Evolutionary conservation across 2,888 invertebrate genomes (phyloP), one percentile per base, ranked within the genome.

Genomic region (Cylloceria caligata): DNA sequence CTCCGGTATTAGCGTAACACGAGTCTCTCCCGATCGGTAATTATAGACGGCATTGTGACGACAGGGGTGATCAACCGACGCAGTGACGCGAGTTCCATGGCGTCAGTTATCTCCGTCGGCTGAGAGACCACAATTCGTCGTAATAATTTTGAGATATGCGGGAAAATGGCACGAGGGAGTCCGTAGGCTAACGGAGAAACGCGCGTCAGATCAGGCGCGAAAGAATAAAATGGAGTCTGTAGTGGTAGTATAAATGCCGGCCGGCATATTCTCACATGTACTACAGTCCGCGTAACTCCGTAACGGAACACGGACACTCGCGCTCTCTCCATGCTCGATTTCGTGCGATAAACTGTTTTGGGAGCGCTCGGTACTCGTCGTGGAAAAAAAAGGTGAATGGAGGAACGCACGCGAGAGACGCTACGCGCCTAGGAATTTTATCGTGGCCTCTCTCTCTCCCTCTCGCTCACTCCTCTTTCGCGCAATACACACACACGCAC

Each of bases 251-350:
- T 60, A 93, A 90, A 93, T 93, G 93, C 90, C 85, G 90, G 90
- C 87, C 88, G 91, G 90, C 90, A 91, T 91, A 93, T 93, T 92
- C 92, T 93, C 93, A 80, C 83, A 83, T 93, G 92, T 91, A 92
- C 81, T n/a, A 24, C 65, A 72, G 55, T 39, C 72, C 79, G 83
- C 81, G 81, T 80, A 84, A 84, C 81, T 86, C 84, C 84, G 84
- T 84, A 80, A 87, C 85, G 88, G 82, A 84, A 85, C 87, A 83
- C 49, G 55, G 65, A 52, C 80, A 72, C 64, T 45, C 60, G 55
- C 42, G 55, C 39, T 27, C 42, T 52, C 47, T 60, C 65, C 71
- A n/a, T 24, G 11, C 73, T 42, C 27, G 49, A 57, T 73, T 49
- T 52, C 7, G n/a, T n/a, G n/a, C 72, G 52, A 52, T 64, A 71